Conservation (phyloP, 1,140 invertebrate genomes). For the Tribolium castaneum region DNA sequence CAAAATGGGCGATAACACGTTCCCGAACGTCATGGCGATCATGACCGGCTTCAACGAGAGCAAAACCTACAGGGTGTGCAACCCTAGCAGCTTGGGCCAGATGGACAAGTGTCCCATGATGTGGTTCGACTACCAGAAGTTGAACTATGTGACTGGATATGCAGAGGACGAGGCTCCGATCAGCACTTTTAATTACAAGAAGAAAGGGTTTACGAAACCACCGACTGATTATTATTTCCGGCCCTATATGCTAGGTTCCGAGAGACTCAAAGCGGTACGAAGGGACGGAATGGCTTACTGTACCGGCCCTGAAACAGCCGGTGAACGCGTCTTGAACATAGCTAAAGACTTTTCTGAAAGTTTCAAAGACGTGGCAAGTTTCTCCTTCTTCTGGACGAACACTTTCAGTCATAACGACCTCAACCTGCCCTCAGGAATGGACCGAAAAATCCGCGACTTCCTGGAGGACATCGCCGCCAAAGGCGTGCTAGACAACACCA, state of each 20-base stretch:
- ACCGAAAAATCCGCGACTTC: conserved; percentile 66
- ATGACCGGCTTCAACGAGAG: conserved; percentile 72
- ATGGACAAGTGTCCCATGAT: conserved; percentile 73
- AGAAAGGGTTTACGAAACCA: conserved; percentile 72
- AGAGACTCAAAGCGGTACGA: conserved; percentile 64
- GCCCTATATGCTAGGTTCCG: conserved; percentile 73
- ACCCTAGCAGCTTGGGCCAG: conserved; percentile 63
- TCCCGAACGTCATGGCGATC: conserved; percentile 83
- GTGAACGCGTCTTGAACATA: conserved; percentile 71
- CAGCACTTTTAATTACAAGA: conserved; percentile 75
- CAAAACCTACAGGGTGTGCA: conserved; percentile 66
- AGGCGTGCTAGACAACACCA: conserved; percentile 69
- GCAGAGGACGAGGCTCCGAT: conserved; percentile 73
- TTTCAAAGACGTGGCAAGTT: conserved; percentile 70
- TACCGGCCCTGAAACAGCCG: conserved; percentile 67
- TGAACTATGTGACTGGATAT: conserved; percentile 74
- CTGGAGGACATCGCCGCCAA: conserved; percentile 62
- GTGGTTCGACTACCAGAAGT: conserved; percentile 72
- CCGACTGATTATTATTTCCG: conserved; percentile 83
- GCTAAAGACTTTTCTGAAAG: conserved; percentile 72
- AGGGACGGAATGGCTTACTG: conserved; percentile 66
- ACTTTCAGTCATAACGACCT: conserved; percentile 75
- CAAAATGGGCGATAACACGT: conserved; percentile 81
- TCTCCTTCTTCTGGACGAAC: conserved; percentile 80
- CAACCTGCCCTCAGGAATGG: conserved; percentile 70